Conservation (phyloP, 2,888 invertebrate species). For the Melitaea athalia region DNA sequence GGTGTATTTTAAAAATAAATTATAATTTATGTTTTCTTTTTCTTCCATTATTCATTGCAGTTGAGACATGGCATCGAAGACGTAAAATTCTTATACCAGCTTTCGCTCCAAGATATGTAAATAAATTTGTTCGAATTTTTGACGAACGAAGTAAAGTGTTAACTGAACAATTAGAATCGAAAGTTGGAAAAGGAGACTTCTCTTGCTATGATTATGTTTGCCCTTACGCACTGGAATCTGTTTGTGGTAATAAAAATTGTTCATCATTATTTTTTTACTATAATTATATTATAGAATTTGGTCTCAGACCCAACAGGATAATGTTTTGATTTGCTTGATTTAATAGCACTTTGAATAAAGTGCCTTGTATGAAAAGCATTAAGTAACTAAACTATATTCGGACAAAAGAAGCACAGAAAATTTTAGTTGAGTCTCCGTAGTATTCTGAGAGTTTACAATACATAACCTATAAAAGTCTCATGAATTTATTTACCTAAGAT, state of each 20-base stretch:
- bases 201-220: neutral
- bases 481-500: no score
- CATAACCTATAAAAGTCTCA: no score
- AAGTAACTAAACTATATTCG: neutral
- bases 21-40: no score
- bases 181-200: slow-evolving; percentile 11
- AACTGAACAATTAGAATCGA: neutral
- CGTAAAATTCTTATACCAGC: neutral
- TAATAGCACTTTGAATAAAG: neutral
- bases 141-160: slow-evolving; percentile 4
- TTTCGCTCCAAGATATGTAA: neutral
- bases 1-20: neutral
- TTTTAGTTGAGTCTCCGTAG: no score
- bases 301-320: no score
- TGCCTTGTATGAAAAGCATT: neutral
- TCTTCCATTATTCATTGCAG: neutral
- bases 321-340: no score
- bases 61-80: neutral
- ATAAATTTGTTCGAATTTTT: slow-evolving; percentile 3
- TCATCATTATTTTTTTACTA: neutral
- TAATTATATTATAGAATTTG: no score
- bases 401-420: no score
- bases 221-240: slow-evolving; percentile 1
- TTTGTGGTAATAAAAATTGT: slow-evolving; percentile 15
- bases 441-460: no score